These are phyloP conservation scores for Pseudachorutes palmiensis DNA, from an alignment of 1,140 invertebrate species.

Conservation along the genomic window DNA sequence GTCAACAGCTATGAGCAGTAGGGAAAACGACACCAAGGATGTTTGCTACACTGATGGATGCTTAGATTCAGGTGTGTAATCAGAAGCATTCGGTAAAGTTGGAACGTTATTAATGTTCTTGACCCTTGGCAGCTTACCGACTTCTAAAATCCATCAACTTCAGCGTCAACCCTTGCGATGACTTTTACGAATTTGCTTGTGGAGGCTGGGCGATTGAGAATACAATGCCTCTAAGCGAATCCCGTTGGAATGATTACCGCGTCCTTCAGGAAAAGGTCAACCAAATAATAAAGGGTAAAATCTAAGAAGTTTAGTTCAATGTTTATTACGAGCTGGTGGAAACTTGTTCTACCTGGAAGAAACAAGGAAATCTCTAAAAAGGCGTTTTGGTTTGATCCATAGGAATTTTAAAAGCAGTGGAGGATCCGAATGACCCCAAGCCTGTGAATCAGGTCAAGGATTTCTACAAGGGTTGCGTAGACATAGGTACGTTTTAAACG, in stretches of 20 bases:
- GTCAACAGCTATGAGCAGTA: too few relatives aligned
- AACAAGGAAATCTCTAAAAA: too few relatives aligned
- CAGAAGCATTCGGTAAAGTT: too few relatives aligned
- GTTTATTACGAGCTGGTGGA: too few relatives aligned
- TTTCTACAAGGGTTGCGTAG: conserved; percentile 76
- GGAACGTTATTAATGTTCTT: too few relatives aligned
- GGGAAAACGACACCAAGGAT: too few relatives aligned
- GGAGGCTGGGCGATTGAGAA: conserved; percentile 75
- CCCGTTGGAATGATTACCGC: conserved; percentile 31
- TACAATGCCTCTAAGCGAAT: conserved; percentile 56
- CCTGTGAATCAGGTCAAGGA: conserved; percentile 57
- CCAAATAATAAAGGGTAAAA: conserved; percentile 27
- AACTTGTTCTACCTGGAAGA: too few relatives aligned
- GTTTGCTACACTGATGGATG: too few relatives aligned
- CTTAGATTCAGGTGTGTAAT: too few relatives aligned
- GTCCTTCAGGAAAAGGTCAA: conserved; percentile 26
- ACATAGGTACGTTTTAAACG: too few relatives aligned
- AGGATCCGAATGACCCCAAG: conserved; percentile 36
- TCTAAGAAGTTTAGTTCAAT: too few relatives aligned
- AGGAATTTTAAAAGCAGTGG: conserved; percentile 41
- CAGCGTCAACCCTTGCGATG: conserved; percentile 50
- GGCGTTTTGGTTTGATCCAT: too few relatives aligned
- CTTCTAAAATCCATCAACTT: conserved; percentile 43
- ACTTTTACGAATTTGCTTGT: conserved; percentile 65
- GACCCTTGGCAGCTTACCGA: conserved; percentile 41